These are phyloP conservation scores for Sipha maydis DNA, from an alignment of 2,888 invertebrate species.

Conservation along the genomic window DNA sequence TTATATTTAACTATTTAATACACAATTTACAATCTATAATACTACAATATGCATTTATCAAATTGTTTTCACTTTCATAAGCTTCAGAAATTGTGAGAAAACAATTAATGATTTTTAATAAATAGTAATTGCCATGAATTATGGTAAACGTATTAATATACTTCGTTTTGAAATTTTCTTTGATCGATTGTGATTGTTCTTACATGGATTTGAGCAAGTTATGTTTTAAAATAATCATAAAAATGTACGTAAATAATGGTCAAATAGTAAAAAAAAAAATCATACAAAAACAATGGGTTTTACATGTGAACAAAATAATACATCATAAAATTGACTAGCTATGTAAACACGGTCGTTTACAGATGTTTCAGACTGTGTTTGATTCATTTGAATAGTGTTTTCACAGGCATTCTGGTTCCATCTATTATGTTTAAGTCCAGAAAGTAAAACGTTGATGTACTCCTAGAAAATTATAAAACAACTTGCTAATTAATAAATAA, in stretches of 20 bases:
- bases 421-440: conserved; percentile 10
- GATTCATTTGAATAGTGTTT: conserved; percentile 23
- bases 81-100: not conserved
- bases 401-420: conserved; percentile 9
- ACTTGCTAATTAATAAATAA: not conserved
- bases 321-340: conserved; percentile 59
- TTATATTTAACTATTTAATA: not conserved
- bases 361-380: conserved; percentile 29
- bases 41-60: not conserved
- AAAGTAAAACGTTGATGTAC: not conserved
- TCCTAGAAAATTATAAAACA: conserved; percentile 10
- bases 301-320: conserved; percentile 50
- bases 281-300: conserved; percentile 25
- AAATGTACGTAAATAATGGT: not conserved
- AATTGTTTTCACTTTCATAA: not conserved
- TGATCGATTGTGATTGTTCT: not conserved
- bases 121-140: conserved; percentile 20
- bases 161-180: not conserved
- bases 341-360: conserved; percentile 34
- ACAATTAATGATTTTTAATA: conserved; percentile 44
- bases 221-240: conserved; percentile 6
- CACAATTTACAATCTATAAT: conserved; percentile 36
- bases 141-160: not conserved
- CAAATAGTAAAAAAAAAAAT: conserved; percentile 21
- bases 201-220: conserved; percentile 31